Evolutionary conservation across 2,797 vertebrate species (phyloP), one percentile per base, ranked within the genome.

Genomic region (Rhinichthys osculus): DNA sequence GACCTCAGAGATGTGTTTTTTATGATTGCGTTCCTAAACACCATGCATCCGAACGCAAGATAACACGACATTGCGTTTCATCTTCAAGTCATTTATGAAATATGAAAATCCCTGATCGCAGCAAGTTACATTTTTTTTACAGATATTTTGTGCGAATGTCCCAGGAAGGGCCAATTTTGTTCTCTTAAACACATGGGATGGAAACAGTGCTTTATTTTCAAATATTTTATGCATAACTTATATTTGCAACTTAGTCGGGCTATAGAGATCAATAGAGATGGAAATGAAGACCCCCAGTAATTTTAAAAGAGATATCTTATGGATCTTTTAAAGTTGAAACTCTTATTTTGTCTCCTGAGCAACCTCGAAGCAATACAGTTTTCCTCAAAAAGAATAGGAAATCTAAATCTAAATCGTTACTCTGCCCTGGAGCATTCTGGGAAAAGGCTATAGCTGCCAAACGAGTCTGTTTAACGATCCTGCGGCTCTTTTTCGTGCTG

Each of bases 391-490:
- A 5, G 66, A 86, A 59, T 35, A 59, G 33, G 77, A 44, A 80
- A 52, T 23, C 1, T 70, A 72, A 81, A 80, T 72, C n/a, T 19
- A 40, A 59, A 50, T 66, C 35, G 33, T 44, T 69, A 72, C 54
- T 77, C 30, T 42, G 38, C 66, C 42, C 47, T 30, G 6, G 40
- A 74, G 62, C 83, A 21, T 77, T 27, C 71, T 77, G 52, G 84
- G 77, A 67, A 69, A 40, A 47, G 69, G 17, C 59, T 27, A 44
- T 7, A 33, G 62, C 71, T 72, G 69, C 27, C 69, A 40, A 72
- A 71, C 42, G 7, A 30, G 62, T 59, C 64, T 40, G 40, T 79
- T 76, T 47, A 74, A 85, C 44, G 78, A 87, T 87, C 79, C 3
- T 5, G 35, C 42, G 33, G 23, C 23, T 81, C 33, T 83, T 81